Conservation (phyloP, 2,888 invertebrate genomes). For the Dexiosoma caninum region DNA sequence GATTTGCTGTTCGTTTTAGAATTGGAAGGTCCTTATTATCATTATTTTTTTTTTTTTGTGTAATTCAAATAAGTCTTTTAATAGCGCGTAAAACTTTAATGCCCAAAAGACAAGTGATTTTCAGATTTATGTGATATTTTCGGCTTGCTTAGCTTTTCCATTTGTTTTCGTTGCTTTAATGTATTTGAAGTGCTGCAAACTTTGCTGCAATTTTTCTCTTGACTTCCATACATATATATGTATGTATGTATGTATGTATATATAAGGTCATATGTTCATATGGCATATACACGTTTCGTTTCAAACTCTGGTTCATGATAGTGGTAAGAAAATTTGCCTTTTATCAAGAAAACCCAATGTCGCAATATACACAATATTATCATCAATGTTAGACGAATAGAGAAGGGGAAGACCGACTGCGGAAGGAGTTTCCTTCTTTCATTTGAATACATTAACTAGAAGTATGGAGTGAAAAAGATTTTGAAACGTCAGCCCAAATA, state of each 20-base stretch:
- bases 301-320: background rate
- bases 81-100: constrained; percentile 73
- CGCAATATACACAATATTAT: too few relatives aligned
- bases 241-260: background rate
- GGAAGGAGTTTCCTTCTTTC: too few relatives aligned
- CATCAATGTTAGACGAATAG: too few relatives aligned
- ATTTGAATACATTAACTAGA: too few relatives aligned
- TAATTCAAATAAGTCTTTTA: constrained; percentile 65
- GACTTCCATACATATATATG: background rate
- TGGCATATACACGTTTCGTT: background rate
- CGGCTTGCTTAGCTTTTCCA: background rate
- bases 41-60: background rate
- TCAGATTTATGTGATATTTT: constrained; percentile 71
- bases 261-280: too few relatives aligned
- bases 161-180: constrained; percentile 2
- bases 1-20: constrained; percentile 22
- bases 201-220: constrained; percentile 5
- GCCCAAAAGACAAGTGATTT: constrained; percentile 74
- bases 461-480: too few relatives aligned
- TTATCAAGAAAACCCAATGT: too few relatives aligned
- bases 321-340: background rate
- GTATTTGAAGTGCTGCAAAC: background rate
- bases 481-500: too few relatives aligned
- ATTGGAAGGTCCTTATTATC: constrained; percentile 45
- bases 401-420: too few relatives aligned